Conservation (phyloP, 2,888 invertebrate species). For the Deladenus siricidicola region DNA sequence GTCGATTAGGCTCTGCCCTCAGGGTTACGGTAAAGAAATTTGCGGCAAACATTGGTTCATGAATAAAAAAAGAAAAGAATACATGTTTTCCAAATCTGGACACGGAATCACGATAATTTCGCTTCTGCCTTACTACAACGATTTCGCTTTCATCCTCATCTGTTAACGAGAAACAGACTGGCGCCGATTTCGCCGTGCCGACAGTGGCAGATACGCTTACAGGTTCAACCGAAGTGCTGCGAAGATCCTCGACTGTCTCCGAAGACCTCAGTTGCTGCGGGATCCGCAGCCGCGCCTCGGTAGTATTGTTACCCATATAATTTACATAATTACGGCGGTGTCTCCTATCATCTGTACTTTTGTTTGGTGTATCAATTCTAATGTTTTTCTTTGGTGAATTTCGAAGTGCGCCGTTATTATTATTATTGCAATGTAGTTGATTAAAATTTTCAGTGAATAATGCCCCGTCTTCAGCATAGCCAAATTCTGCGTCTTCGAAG, state of each 20-base stretch:
- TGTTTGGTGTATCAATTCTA: background rate
- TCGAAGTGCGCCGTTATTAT: background rate
- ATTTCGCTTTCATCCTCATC: background rate
- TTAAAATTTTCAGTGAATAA: too few species aligned
- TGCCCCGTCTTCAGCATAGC: background rate
- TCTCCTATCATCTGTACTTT: background rate
- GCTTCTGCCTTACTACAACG: background rate
- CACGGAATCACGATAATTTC: background rate
- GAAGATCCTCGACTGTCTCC: conserved; percentile 1
- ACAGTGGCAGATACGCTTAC: background rate
- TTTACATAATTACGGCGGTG: background rate
- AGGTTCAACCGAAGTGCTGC: background rate
- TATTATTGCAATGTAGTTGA: conserved; percentile 6
- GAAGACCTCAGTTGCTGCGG: too few species aligned
- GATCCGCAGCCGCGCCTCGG: conserved; percentile 2
- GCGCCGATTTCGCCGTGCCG: background rate
- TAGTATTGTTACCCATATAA: background rate
- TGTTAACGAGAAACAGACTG: background rate
- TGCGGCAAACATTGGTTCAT: too few species aligned
- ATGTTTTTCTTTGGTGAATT: background rate
- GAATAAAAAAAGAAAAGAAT: background rate
- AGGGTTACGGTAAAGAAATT: too few species aligned
- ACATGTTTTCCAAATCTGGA: background rate
- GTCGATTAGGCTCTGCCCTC: too few species aligned
- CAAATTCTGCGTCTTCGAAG: background rate